Base-by-base conservation (phyloP, 2,888 invertebrate species). In the Troides aeacus region DNA sequence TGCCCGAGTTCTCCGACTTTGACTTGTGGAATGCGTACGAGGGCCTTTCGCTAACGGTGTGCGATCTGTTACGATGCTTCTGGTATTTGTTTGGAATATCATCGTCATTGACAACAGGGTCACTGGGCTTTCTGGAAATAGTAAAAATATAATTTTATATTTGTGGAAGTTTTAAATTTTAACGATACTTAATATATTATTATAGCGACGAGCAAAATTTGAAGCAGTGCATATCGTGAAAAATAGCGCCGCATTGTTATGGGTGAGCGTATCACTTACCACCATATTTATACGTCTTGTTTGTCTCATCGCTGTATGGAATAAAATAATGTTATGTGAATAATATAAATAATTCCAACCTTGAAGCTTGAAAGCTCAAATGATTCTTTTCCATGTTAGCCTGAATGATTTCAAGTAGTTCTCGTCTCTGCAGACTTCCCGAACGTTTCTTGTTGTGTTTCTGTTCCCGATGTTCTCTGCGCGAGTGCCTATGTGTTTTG, bases 331-430 rank as follows among this genome's bases (percentile, higher is more conserved):
- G 10, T 42, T 36, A 46, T 42, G 30, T 30, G 30, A 30, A 30
- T 8, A 7, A 60, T 1, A n/a, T 23, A 12, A 46, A 30, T 21
- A 15, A 24, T 60, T 84, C 90, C 85, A 88, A 96, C 96, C 96
- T 95, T 84, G 95, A 94, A 85, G 95, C 94, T 94, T 96, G 96
- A 94, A 96, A 96, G 95, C 95, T 95, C 94, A 96, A 92, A 87
- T 96, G 96, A 90, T 97, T 97, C 89, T 97, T 97, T 87, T 97
- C 97, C 97, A 97, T 97, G 89, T 97, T 97, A 76, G 97, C 96
- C 88, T 97, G 96, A 83, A 97, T 96, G 80, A 97, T 96, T 92
- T 97, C 96, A 75, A 97, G 94, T 76, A 97, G 93, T 89, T 97
- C 97, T 77, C 96, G 95, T 77, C 96, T 93, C 84, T 97, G 96